These are phyloP conservation scores for Rhopalosiphum maidis DNA, from an alignment of 1,140 invertebrate species.

Conservation along the genomic window DNA sequence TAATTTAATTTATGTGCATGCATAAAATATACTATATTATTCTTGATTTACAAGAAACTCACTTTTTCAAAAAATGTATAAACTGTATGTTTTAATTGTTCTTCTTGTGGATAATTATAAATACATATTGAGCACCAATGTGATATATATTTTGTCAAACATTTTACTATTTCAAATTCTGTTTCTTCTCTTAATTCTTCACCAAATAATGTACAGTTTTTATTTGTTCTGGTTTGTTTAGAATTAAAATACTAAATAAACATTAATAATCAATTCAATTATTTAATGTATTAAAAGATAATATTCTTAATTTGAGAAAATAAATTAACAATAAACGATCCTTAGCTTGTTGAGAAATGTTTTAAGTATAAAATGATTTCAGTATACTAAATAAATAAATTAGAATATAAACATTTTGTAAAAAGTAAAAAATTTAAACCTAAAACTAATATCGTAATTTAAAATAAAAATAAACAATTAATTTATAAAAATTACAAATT, in stretches of 20 bases:
- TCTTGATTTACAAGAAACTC: background rate
- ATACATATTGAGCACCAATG: conserved; percentile 47
- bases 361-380: background rate
- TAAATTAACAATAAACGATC: background rate
- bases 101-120: conserved; percentile 51
- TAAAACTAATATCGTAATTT: background rate
- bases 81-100: conserved; percentile 36
- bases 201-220: conserved; percentile 16
- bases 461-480: background rate
- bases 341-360: background rate
- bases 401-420: background rate
- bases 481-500: background rate
- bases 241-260: conserved; percentile 48
- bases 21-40: background rate
- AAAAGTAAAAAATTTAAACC: background rate
- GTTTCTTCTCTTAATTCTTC: conserved; percentile 32
- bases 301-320: background rate
- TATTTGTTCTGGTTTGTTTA: conserved; percentile 1
- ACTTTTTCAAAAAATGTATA: conserved; percentile 55
- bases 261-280: background rate
- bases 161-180: conserved; percentile 49
- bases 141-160: conserved; percentile 46
- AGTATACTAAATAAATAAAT: background rate
- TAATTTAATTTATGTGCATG: background rate
- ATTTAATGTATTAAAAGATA: background rate